Conservation (phyloP, 2,797 vertebrate genomes). For the Macroramphosus scolopax region DNA sequence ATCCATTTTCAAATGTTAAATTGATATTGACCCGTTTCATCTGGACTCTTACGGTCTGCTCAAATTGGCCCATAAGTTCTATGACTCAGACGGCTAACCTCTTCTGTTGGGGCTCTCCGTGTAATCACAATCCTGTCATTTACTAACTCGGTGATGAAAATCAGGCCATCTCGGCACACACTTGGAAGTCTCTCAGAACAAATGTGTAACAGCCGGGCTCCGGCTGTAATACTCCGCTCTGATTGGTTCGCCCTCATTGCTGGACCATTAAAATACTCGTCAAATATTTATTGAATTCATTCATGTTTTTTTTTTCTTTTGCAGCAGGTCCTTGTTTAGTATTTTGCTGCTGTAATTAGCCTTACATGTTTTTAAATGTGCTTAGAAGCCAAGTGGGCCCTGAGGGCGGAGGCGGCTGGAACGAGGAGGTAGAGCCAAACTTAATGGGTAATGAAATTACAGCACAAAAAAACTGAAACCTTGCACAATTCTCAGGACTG, state of each 20-base stretch:
- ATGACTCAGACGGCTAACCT: constrained; percentile 14
- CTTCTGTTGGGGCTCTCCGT: constrained; percentile 2
- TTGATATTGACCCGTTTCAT: constrained; percentile 66
- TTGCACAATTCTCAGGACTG: constrained; percentile 42
- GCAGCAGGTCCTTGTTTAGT: constrained; percentile 58
- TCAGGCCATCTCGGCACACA: background rate
- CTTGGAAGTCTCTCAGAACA: constrained; percentile 2
- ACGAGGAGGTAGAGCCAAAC: constrained; percentile 19
- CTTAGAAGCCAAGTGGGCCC: constrained; percentile 51
- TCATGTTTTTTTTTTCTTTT: constrained; percentile 60
- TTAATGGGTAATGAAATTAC: constrained; percentile 46
- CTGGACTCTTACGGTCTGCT: constrained; percentile 28
- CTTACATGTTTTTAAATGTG: constrained; percentile 48
- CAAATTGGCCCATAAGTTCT: constrained; percentile 19
- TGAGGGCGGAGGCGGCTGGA: constrained; percentile 38
- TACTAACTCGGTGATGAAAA: constrained; percentile 15
- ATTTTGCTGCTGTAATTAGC: constrained; percentile 63
- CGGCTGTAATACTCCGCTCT: constrained; percentile 1
- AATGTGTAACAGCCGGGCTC: background rate
- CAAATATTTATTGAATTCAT: constrained; percentile 60
- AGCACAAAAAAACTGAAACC: constrained; percentile 42
- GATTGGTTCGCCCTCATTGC: background rate
- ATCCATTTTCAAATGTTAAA: constrained; percentile 66
- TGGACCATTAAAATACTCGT: constrained; percentile 46
- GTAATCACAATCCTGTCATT: constrained; percentile 27